Evolutionary conservation across 64 coral and sea anemone genomes (phyloP), one percentile per base, ranked within the genome.

Genomic region (Orbicella faveolata): DNA sequence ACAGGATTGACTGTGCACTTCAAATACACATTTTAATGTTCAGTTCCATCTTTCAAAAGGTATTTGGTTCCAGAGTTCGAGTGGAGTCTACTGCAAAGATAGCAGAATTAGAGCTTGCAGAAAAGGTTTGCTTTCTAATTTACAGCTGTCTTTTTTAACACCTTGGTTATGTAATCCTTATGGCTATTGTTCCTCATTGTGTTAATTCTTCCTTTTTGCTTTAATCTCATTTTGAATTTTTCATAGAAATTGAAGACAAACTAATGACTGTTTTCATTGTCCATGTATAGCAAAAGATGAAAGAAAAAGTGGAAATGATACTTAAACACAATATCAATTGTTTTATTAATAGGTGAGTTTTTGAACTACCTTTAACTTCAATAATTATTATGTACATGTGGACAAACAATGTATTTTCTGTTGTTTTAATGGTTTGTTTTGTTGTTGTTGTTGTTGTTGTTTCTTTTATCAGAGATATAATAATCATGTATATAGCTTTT

Each of bases 71-170:
- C 77, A 86, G 97, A 77, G 97, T 99, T 9, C 83, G 97, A 25
- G 97, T 99, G 80, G 97, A 99, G 75, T 99, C 97, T 26, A 99
- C 97, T 80, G 97, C 88, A 89, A 99, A 99, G 87, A 87, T 99
- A 82, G 97, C 94, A 59, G 90, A 99, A 86, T 66, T 99, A 61
- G 97, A 99, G 88, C 77, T 99, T 9, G 97, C 97, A 78, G 97
- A 99, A 92, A 99, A 96, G 94, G 97, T 99, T 74, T 68, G 36
- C 39, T 19, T 89, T 66, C 4, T 77, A 35, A 14, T 63, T 52
- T 9, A 18, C 5, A 34, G 10, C 2, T 70, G 12, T 68, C 72
- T 25, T 19, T 35, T 23, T 61, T 35, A 37, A 66, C 21, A 70
- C 20, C 25, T 23, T n/a, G 25, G 55, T 59, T 59, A 16, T 15